These are phyloP conservation scores for Numenius phaeopus DNA, from an alignment of 2,797 vertebrate genomes.

Conservation along the genomic window DNA sequence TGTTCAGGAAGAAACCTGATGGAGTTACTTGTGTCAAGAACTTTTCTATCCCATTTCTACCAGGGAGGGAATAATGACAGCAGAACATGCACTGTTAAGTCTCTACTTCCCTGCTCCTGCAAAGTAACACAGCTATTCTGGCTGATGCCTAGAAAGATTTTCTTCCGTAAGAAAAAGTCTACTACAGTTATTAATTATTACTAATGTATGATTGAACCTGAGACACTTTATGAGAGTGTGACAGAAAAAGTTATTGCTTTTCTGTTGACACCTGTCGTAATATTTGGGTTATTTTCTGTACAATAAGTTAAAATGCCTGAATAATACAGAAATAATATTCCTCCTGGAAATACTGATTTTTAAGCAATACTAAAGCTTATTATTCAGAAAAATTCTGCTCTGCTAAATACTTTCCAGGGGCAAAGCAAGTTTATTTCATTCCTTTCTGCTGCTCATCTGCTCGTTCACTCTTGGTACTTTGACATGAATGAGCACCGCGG, in stretches of 20 bases:
- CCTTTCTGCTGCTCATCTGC: neutral
- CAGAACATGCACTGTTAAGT: neutral
- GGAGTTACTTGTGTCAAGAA: neutral
- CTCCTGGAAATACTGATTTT: neutral
- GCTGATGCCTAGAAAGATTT: neutral
- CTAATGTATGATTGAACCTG: neutral
- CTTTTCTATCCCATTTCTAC: neutral
- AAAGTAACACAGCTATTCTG: neutral
- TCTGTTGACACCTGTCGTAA: neutral
- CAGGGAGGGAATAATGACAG: neutral
- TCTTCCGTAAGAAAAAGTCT: neutral
- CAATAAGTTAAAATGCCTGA: neutral
- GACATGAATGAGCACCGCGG: neutral
- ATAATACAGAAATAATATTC: neutral
- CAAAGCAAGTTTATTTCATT: neutral
- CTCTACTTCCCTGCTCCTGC: fast-evolving
- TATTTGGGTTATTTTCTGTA: neutral
- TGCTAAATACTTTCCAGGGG: neutral
- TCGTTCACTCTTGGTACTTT: neutral
- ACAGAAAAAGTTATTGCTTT: neutral
- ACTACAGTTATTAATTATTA: neutral
- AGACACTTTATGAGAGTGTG: neutral
- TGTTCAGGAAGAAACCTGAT: neutral
- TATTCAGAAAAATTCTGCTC: neutral
- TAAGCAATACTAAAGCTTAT: neutral